Conservation (phyloP, 2,888 invertebrate species). For the Eudemis profundana region DNA sequence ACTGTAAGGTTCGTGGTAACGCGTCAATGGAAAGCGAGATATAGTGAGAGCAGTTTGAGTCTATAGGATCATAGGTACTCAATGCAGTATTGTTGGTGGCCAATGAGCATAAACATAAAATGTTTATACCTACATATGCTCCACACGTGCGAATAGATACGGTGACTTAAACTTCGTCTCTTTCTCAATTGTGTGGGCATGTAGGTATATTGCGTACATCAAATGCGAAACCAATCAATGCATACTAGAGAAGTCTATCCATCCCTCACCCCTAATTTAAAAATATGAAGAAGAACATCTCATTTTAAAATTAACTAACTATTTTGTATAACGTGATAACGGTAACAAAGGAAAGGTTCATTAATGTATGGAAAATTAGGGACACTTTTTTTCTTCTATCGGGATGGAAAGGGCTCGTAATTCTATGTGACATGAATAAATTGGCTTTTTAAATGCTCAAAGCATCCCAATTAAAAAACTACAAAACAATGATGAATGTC, state of each 20-base stretch:
- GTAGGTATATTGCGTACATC: neutral
- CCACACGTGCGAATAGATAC: slow-evolving; percentile 55
- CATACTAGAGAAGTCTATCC: neutral
- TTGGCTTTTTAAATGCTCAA: too few species aligned
- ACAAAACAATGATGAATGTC: too few species aligned
- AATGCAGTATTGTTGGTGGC: slow-evolving; percentile 59
- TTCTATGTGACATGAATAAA: too few species aligned
- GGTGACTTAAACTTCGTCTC: slow-evolving; percentile 25
- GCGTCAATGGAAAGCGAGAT: slow-evolving; percentile 57
- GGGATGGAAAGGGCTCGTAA: too few species aligned
- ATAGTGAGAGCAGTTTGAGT: slow-evolving; percentile 49
- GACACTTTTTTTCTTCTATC: too few species aligned
- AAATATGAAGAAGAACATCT: too few species aligned
- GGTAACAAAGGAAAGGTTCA: too few species aligned
- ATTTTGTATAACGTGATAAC: too few species aligned
- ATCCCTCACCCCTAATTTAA: too few species aligned
- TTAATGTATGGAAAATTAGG: too few species aligned
- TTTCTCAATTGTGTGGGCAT: slow-evolving; percentile 23
- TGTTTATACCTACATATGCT: slow-evolving; percentile 61
- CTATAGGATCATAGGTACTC: slow-evolving; percentile 55
- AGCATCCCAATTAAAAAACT: too few species aligned
- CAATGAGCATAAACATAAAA: slow-evolving; percentile 62
- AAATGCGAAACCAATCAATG: neutral
- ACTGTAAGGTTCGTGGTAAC: slow-evolving; percentile 47
- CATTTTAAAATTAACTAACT: too few species aligned